A percentile compares a stretch with the other conserved stretches of the same genome.
These are phyloP conservation scores for Myotis lucifugus DNA, from an alignment of 2,113 vertebrate species.

Conservation along the genomic window DNA sequence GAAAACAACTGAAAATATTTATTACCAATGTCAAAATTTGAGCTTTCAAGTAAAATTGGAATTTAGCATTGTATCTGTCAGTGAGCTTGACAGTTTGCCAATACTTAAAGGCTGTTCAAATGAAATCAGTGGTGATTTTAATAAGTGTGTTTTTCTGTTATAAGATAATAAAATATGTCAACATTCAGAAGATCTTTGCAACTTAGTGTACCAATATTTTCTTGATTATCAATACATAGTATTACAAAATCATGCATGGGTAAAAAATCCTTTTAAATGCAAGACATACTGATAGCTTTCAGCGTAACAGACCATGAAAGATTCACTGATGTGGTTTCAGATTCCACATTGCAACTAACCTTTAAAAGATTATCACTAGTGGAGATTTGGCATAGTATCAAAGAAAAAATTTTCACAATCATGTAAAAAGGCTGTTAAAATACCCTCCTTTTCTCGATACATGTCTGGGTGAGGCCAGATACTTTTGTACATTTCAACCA, in stretches of 20 bases:
- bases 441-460: neutral
- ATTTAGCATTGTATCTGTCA: constrained; percentile 7
- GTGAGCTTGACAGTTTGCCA: neutral
- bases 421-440: constrained; percentile 55
- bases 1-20: constrained; percentile 48
- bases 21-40: constrained; percentile 34
- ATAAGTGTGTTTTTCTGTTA: neutral
- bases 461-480: constrained; percentile 1
- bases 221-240: constrained; percentile 55
- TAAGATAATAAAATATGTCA: constrained; percentile 30
- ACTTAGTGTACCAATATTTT: constrained; percentile 39
- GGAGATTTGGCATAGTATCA: constrained; percentile 53
- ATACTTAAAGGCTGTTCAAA: neutral
- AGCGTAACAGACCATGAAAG: constrained; percentile 33
- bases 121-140: constrained; percentile 21
- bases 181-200: constrained; percentile 30
- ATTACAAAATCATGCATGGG: constrained; percentile 14
- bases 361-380: constrained; percentile 55
- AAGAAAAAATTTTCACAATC: constrained; percentile 43
- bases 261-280: constrained; percentile 39
- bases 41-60: constrained; percentile 54
- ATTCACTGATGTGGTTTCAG: constrained; percentile 61
- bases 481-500: constrained; percentile 35
- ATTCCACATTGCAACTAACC: constrained; percentile 37
- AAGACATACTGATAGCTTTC: constrained; percentile 16